A percentile compares a stretch with the other conserved stretches of the same genome.
Conservation (phyloP, 2,888 invertebrate genomes). For the Patella ulyssiponensis region DNA sequence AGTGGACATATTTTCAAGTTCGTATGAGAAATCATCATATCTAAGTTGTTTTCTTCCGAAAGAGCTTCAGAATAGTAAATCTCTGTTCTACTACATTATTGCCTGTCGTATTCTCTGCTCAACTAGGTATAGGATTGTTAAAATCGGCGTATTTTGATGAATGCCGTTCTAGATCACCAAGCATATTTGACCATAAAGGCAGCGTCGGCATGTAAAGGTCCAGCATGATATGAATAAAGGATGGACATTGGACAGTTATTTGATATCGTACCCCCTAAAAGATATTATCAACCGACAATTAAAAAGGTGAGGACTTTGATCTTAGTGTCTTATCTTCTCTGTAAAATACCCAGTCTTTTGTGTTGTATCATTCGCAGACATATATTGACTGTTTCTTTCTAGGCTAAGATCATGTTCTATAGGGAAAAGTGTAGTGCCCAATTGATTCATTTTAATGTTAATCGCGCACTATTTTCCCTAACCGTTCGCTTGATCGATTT, state of each 20-base stretch:
- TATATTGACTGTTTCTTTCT: background rate
- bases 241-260: background rate
- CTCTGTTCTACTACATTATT: background rate
- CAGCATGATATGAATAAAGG: background rate
- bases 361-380: background rate
- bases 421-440: background rate
- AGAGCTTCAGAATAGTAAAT: background rate
- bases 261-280: background rate
- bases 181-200: background rate
- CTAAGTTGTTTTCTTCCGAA: background rate
- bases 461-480: background rate
- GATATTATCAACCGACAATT: background rate
- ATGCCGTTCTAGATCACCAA: background rate
- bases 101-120: background rate
- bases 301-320: background rate
- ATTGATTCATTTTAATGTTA: background rate
- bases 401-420: background rate
- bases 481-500: background rate
- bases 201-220: background rate
- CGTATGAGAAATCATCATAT: background rate
- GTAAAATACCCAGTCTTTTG: background rate
- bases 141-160: background rate
- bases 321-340: background rate
- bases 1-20: background rate
- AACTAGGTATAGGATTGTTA: background rate